Conservation (phyloP, 1,140 invertebrate genomes). For the Cydia strobilella region DNA sequence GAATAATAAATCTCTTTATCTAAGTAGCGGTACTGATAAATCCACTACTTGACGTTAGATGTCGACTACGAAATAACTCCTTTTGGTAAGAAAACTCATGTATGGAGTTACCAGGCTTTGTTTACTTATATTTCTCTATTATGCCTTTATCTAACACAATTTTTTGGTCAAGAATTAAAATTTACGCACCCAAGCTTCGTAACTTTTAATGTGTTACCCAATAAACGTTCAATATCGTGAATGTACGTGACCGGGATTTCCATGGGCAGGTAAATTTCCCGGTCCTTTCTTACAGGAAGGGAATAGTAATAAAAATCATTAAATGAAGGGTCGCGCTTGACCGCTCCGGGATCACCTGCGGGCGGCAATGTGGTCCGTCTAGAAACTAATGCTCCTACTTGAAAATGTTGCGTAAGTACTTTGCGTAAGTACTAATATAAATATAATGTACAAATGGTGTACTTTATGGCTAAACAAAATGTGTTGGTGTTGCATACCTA, state of each 20-base stretch:
- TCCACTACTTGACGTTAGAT: no score
- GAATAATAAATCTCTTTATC: no score
- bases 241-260: constrained; percentile 47
- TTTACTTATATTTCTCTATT: no score
- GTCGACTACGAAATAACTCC: no score
- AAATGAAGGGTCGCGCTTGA: constrained; percentile 54
- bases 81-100: no score
- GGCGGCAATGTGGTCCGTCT: constrained; percentile 46
- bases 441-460: no score
- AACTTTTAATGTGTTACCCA: constrained; percentile 58
- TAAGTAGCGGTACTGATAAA: no score
- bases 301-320: constrained; percentile 60
- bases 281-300: constrained; percentile 44
- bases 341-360: constrained; percentile 37
- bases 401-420: not conserved
- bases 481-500: not conserved
- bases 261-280: constrained; percentile 58
- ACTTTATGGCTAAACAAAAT: no score
- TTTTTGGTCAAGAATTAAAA: no score
- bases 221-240: constrained; percentile 64
- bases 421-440: constrained; percentile 28
- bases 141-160: no score
- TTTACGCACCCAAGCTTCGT: constrained; percentile 36
- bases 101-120: no score
- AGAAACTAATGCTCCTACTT: constrained; percentile 25